A percentile compares a stretch with the other conserved stretches of the same genome.
Evolutionary conservation across 1,140 invertebrate species (phyloP).

Genomic region (Antheraea pernyi): DNA sequence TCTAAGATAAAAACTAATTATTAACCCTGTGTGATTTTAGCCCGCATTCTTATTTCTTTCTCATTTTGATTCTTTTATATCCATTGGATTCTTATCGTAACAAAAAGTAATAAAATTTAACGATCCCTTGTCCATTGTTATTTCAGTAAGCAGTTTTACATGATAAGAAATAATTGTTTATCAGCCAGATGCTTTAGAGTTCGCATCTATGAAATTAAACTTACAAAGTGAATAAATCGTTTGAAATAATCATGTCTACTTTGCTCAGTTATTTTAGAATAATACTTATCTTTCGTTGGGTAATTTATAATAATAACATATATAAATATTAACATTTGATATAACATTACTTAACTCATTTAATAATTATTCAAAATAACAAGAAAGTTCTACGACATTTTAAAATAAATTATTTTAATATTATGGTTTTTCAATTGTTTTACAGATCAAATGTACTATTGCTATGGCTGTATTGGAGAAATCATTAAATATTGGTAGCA

Average conservation of each 20-base stretch:
- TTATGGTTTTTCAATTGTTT: conserved; percentile 11
- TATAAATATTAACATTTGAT: conserved; percentile 7
- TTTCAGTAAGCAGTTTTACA: conserved; percentile 23
- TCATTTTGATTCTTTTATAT: not conserved
- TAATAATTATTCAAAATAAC: too few relatives aligned
- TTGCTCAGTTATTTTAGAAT: conserved; percentile 21
- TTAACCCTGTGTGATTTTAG: not conserved
- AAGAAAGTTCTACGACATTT: too few relatives aligned
- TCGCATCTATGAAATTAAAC: conserved; percentile 44
- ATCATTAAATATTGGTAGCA: conserved; percentile 33
- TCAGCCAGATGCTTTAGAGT: conserved; percentile 28
- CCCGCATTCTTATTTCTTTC: not conserved
- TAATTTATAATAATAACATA: conserved; percentile 24
- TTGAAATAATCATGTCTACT: conserved; percentile 11
- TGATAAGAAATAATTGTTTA: conserved; percentile 33
- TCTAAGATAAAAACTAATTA: not conserved
- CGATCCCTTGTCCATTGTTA: conserved; percentile 53
- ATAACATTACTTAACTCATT: not conserved
- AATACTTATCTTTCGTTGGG: conserved; percentile 28
- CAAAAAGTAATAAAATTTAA: conserved; percentile 33
- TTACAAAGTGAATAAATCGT: conserved; percentile 2
- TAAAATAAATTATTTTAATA: too few relatives aligned
- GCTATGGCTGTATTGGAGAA: conserved; percentile 36
- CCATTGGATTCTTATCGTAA: not conserved
- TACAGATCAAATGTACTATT: conserved; percentile 36